Evolutionary conservation across 2,888 invertebrate genomes (phyloP), one percentile per base, ranked within the genome.

Genomic region (Scaptomyza polygonia): DNA sequence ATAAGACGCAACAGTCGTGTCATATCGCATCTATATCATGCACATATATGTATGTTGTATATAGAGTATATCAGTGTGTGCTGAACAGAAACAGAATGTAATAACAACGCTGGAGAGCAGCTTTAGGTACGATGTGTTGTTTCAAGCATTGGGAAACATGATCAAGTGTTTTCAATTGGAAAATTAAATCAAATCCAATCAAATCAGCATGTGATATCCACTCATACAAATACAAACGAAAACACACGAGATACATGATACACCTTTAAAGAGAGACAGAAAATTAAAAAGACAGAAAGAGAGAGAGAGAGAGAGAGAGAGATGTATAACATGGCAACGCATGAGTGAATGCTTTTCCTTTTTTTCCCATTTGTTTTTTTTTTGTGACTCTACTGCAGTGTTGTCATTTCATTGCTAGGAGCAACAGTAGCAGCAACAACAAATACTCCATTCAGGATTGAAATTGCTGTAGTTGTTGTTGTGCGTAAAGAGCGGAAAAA

Each of bases 121-220:
- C n/a, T 16, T 39, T 9, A 16, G 39, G 16, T 16, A 9, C 16
- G 16, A 25, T 27, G 18, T 79, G 77, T 77, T 84, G 56, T 65
- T 80, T 55, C 55, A 61, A 68, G 58, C 63, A 45, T 47, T 51
- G 45, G 25, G 72, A 57, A 81, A 79, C 74, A 72, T 80, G 86
- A 84, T 71, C 80, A 87, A 88, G 80, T 85, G 78, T 86, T 85
- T 86, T 88, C 90, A 86, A 81, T 88, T 84, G 89, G 90, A 86
- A 89, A 89, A 89, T 89, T 86, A 88, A 89, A 89, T 89, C 89
- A 88, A 84, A 86, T 78, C 73, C 88, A 85, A 85, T 85, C 88
- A 85, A 88, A 88, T 84, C 84, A 86, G 73, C 70, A 77, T 77
- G 67, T 82, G 79, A 79, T 85, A 79, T 58, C 49, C 52, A 66